These are phyloP conservation scores for Drosophila pectinifera DNA, from an alignment of 1,140 invertebrate species.

Conservation along the genomic window DNA sequence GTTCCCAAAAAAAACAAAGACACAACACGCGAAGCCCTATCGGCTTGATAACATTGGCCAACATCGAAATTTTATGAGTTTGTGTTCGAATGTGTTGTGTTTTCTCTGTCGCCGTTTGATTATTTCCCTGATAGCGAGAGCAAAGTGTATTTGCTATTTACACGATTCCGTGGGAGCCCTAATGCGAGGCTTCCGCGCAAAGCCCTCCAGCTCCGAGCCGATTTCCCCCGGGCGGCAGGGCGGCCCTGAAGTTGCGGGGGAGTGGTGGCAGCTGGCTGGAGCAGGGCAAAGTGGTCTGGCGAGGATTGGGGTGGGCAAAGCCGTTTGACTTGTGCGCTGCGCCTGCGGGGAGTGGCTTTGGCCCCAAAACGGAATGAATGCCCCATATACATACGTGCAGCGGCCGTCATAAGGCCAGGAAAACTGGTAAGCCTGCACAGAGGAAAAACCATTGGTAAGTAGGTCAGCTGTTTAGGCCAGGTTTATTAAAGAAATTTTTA, in stretches of 20 bases:
- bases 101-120: slow-evolving; percentile 49
- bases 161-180: slow-evolving; percentile 52
- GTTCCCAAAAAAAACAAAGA: slow-evolving; percentile 21
- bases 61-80: slow-evolving; percentile 47
- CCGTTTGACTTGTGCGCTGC: slow-evolving; percentile 59
- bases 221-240: slow-evolving; percentile 19
- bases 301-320: slow-evolving; percentile 48
- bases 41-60: slow-evolving; percentile 64
- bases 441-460: slow-evolving; percentile 20
- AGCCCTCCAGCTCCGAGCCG: slow-evolving; percentile 7
- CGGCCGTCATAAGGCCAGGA: slow-evolving; percentile 26
- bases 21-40: slow-evolving; percentile 46
- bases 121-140: slow-evolving; percentile 60
- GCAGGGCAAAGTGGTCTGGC: slow-evolving; percentile 12
- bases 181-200: slow-evolving; percentile 62
- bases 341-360: slow-evolving; percentile 49
- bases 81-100: slow-evolving; percentile 43
- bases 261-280: slow-evolving; percentile 33
- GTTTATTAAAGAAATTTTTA: background rate
- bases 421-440: slow-evolving; percentile 44
- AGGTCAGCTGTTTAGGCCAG: slow-evolving; percentile 14
- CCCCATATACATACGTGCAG: slow-evolving; percentile 39
- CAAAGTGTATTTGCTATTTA: slow-evolving; percentile 62
- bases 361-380: slow-evolving; percentile 55
- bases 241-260: slow-evolving; percentile 65